A percentile compares a stretch with the other conserved stretches of the same genome.
These are phyloP conservation scores for Cantharis lateralis DNA, from an alignment of 2,888 invertebrate species.

Conservation along the genomic window DNA sequence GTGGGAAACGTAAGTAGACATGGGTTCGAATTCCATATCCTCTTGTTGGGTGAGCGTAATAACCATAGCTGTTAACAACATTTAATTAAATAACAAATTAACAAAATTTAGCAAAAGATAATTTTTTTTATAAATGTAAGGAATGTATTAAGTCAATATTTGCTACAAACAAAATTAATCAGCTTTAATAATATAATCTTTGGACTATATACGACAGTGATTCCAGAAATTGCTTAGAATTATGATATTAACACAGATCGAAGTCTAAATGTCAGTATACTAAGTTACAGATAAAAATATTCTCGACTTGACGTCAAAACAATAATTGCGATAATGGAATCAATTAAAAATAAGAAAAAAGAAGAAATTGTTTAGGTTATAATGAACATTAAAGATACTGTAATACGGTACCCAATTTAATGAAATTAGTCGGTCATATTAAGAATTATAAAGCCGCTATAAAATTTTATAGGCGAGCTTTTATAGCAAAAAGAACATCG, in stretches of 20 bases:
- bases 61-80: too few relatives aligned
- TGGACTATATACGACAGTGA: not conserved
- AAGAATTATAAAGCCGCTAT: not conserved
- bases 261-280: slow-evolving; percentile 3
- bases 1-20: too few relatives aligned
- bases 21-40: too few relatives aligned
- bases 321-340: not conserved
- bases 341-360: not conserved
- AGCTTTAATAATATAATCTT: not conserved
- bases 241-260: not conserved
- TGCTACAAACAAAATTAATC: not conserved
- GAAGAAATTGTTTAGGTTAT: not conserved
- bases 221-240: not conserved
- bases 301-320: not conserved
- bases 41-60: too few relatives aligned
- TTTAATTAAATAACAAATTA: not conserved
- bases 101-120: not conserved
- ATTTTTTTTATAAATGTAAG: not conserved
- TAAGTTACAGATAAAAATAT: not conserved
- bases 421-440: not conserved
- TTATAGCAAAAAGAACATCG: not conserved
- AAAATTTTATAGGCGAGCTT: not conserved
- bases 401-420: not conserved
- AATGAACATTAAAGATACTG: not conserved
- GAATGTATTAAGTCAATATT: not conserved